Base-by-base conservation (phyloP, 1,140 invertebrate genomes). In the Drosophila novamexicana region DNA sequence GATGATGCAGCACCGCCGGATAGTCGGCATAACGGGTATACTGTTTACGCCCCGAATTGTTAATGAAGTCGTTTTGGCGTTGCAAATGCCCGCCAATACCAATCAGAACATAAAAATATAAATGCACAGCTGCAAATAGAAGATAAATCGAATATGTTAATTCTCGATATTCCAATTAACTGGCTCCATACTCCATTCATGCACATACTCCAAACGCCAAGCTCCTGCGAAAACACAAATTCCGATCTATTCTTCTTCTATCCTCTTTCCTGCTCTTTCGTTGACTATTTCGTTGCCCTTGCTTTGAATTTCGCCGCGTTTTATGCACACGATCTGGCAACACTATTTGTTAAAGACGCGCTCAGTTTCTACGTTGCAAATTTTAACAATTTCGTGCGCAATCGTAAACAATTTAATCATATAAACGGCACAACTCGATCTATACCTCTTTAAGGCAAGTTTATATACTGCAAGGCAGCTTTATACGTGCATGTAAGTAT, bases 1-100 rank as follows among this genome's bases (percentile, higher is more conserved):
- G 45, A 91, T 80, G 52, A 92, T 92, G 63, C 90, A 91, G 63
- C 91, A 92, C 9, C 91, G 88, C 74, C 91, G 68, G 64, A 92
- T 90, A 42, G 88, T 91, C 42, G 91, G 91, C 91, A 92, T 92
- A 66, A 69, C 81, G 66, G 53, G 61, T 73, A 72, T 47, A 58
- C 71, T 62, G 50, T 84, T 81, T 62, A 65, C 73, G 70, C 75
- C 76, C 71, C 83, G 82, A 86, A 86, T 86, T 70, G 57, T 89
- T 53, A 29, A 50, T 45, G 22, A 62, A 65, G 18, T 73, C 29
- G 49, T 69, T 66, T 69, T 81, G 79, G 79, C 84, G 83, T 83
- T 79, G 84, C 83, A 77, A 76, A 72, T 75, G 85, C 73, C 71
- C 82, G 82, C 84, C 82, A 89, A 82, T 61, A 70, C 63, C 57